Conservation (phyloP, 2,797 vertebrate genomes). For the Propithecus deckenii region DNA sequence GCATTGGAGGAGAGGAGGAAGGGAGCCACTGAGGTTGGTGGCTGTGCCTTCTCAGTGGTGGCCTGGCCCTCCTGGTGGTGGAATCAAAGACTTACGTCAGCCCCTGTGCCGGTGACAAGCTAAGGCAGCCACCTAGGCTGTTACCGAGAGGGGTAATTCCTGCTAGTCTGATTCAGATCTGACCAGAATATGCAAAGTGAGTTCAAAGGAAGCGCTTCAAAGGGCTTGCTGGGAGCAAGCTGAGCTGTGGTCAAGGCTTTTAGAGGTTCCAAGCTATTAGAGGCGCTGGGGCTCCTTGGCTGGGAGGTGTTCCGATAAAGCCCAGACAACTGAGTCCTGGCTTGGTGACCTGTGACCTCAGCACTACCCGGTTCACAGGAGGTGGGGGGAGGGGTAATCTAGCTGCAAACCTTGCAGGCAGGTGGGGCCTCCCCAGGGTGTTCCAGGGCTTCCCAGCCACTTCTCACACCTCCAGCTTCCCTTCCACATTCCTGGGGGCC, state of each 20-base stretch:
- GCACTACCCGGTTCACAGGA: not conserved
- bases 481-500: not conserved
- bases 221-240: constrained; percentile 32
- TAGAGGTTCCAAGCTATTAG: constrained; percentile 58
- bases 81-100: not conserved
- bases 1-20: not conserved
- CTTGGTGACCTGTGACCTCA: constrained; percentile 25
- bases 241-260: constrained; percentile 66
- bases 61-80: not conserved
- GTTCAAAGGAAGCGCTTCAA: constrained; percentile 73
- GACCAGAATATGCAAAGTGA: constrained; percentile 77
- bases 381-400: not conserved
- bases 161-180: constrained; percentile 76
- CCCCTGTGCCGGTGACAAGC: constrained; percentile 44
- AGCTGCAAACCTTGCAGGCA: not conserved
- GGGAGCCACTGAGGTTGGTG: not conserved
- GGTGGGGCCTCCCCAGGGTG: not conserved
- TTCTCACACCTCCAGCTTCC: too few relatives aligned
- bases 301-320: constrained; percentile 66
- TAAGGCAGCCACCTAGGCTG: constrained; percentile 50
- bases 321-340: not conserved
- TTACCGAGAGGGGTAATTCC: constrained; percentile 68
- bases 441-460: not conserved
- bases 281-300: constrained; percentile 18
- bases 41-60: not conserved